Base-by-base conservation (phyloP, 2,113 vertebrate genomes). In the Chloropsis cyanopogon region DNA sequence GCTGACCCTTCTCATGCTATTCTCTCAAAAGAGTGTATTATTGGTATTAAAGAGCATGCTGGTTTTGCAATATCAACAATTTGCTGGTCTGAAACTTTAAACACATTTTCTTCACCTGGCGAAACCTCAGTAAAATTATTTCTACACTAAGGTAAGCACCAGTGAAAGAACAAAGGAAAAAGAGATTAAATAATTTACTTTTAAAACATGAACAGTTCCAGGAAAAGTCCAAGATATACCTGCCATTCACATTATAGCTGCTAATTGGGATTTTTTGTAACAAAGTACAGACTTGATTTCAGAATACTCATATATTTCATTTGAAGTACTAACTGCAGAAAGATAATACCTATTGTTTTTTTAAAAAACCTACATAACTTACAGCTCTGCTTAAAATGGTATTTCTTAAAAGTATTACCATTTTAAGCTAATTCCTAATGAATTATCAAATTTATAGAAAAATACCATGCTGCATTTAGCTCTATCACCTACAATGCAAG, bases 371-470 rank as follows among this genome's bases (percentile, higher is more conserved):
- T 70, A 35, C 18, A 41, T 35, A 76, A 12, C 4, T n/a, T 49
- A 65, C 8, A 79, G 26, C 46, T 59, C 22, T 73, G 54, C 72
- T 92, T 93, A 75, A 96, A 88, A 77, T 57, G 54, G 71, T 63
- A 96, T 79, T 73, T 92, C 39, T 35, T 39, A 82, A 49, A 52
- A 26, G 47, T 76, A 37, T 31, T 54, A 68, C 73, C 39, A 64
- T 88, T 95, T 92, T 44, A 96, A 95, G 86, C 56, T 54, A 88
- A 90, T 93, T 93, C 88, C 42, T 86, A 92, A 63, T 22, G 75
- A 93, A 93, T 80, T 72, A 76, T 22, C 13, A 6, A 49, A 79
- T 52, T 86, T 42, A 66, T 18, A 84, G 60, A 75, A 84, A 84
- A 94, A 90, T 19, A 71, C 16, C 79, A 92, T 72, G 82, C 91